phyloP scores from a whole-genome alignment of 2,888 invertebrate genomes.

The Halictus quadricinctus region DNA sequence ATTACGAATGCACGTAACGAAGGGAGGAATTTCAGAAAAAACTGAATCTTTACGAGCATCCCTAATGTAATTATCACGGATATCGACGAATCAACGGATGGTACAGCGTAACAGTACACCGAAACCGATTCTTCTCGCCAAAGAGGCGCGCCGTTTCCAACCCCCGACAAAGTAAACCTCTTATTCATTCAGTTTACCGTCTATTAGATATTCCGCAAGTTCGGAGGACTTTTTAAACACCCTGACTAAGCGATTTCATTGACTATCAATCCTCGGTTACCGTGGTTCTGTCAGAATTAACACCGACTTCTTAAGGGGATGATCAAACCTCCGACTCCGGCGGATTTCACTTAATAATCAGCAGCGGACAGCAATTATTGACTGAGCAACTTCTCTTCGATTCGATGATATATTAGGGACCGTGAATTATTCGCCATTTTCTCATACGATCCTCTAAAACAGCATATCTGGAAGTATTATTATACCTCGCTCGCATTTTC shows the following conservation, averaged over 20 bases:
- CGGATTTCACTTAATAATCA: constrained; percentile 27
- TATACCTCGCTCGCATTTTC: neutral
- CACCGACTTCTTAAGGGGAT: neutral
- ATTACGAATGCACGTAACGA: neutral
- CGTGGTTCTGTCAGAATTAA: neutral
- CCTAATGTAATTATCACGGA: neutral
- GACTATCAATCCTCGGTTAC: neutral
- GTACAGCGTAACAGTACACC: neutral
- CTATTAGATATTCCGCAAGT: constrained; percentile 12
- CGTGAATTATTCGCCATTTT: constrained; percentile 40
- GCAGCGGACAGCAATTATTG: constrained; percentile 32
- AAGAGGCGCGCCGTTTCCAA: neutral
- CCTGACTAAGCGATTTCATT: neutral
- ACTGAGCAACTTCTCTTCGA: constrained; percentile 2
- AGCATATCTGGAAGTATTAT: neutral
- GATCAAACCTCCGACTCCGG: neutral
- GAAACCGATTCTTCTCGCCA: neutral
- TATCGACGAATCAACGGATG: neutral
- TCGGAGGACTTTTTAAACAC: constrained; percentile 14
- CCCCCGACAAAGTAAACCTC: constrained; percentile 1
- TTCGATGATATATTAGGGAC: constrained; percentile 45
- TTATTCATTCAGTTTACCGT: constrained; percentile 4
- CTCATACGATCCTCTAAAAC: neutral
- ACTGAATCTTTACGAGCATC: neutral
- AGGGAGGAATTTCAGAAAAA: neutral